Evolutionary conservation across 2,888 invertebrate species (phyloP).

Genomic region (Hirtodrosophila confusa): DNA sequence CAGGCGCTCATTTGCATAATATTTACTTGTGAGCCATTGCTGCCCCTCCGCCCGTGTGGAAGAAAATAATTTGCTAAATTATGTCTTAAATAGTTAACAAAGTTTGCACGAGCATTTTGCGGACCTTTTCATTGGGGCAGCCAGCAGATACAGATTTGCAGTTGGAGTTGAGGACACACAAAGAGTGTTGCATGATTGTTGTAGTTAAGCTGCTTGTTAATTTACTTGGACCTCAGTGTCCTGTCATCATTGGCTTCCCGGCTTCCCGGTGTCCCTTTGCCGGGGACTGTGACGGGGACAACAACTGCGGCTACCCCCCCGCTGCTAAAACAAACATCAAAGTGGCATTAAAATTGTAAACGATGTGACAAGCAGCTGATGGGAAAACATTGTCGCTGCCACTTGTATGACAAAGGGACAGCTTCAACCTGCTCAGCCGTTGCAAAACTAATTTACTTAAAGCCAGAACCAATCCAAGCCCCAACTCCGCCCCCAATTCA

Average conservation of each 20-base stretch:
- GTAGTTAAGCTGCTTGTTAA: slow-evolving; percentile 53
- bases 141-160: slow-evolving; percentile 17
- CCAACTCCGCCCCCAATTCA: slow-evolving; percentile 17
- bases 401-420: not conserved
- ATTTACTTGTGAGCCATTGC: slow-evolving; percentile 64
- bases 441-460: slow-evolving; percentile 60
- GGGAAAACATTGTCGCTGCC: slow-evolving; percentile 3
- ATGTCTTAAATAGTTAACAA: slow-evolving; percentile 79
- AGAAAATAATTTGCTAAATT: slow-evolving; percentile 78
- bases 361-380: slow-evolving; percentile 46
- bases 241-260: slow-evolving; percentile 24
- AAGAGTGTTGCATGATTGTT: slow-evolving; percentile 34
- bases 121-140: slow-evolving; percentile 44
- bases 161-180: not conserved
- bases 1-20: slow-evolving; percentile 74
- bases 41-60: slow-evolving; percentile 43
- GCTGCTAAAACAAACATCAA: slow-evolving; percentile 40
- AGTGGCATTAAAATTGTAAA: slow-evolving; percentile 46
- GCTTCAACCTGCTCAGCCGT: slow-evolving; percentile 7
- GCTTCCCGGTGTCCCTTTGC: slow-evolving; percentile 2
- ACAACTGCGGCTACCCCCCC: not conserved
- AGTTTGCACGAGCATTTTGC: slow-evolving; percentile 64
- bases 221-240: slow-evolving; percentile 38
- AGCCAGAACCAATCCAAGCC: slow-evolving; percentile 40
- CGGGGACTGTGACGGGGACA: not conserved